phyloP scores from a whole-genome alignment of 2,888 invertebrate genomes.

The Sarcophaga variegata region DNA sequence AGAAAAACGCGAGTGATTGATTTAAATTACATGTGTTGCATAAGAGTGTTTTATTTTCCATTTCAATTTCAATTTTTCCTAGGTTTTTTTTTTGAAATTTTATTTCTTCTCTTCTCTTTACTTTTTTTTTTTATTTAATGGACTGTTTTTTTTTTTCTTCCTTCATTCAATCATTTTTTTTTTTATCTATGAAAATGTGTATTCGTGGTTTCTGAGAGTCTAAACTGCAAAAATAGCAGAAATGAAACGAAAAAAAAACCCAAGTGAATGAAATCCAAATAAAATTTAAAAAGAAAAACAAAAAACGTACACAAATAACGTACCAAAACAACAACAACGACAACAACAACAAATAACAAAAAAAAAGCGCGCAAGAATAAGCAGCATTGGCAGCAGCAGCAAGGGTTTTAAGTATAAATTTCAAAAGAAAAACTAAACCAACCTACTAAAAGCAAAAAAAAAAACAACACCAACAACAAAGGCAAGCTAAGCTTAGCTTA shows the following conservation, averaged over 20 bases:
- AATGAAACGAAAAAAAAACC: neutral
- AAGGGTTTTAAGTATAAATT: slow-evolving; percentile 47
- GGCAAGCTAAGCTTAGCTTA: neutral
- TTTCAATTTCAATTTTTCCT: neutral
- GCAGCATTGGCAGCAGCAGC: neutral
- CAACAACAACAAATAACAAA: too few species aligned
- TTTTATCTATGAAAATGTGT: slow-evolving; percentile 31
- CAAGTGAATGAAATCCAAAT: slow-evolving; percentile 54
- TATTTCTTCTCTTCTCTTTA: slow-evolving; percentile 49
- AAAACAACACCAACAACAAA: neutral
- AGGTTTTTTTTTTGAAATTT: neutral
- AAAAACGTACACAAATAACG: neutral
- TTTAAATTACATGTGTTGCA: slow-evolving; percentile 66
- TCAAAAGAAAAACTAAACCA: slow-evolving; percentile 48
- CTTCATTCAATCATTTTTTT: slow-evolving; percentile 1
- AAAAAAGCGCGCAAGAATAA: slow-evolving; percentile 67
- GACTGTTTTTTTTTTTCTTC: slow-evolving; percentile 10
- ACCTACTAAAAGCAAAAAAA: slow-evolving; percentile 34
- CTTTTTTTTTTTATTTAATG: slow-evolving; percentile 15
- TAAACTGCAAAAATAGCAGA: neutral
- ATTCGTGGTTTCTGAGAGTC: slow-evolving; percentile 24
- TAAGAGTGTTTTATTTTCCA: slow-evolving; percentile 55
- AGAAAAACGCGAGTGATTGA: slow-evolving; percentile 56
- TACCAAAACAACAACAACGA: neutral
- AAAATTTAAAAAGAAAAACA: slow-evolving; percentile 17